phyloP scores from a whole-genome alignment of 1,140 invertebrate species.

The Aphelenchoides fujianensis region DNA sequence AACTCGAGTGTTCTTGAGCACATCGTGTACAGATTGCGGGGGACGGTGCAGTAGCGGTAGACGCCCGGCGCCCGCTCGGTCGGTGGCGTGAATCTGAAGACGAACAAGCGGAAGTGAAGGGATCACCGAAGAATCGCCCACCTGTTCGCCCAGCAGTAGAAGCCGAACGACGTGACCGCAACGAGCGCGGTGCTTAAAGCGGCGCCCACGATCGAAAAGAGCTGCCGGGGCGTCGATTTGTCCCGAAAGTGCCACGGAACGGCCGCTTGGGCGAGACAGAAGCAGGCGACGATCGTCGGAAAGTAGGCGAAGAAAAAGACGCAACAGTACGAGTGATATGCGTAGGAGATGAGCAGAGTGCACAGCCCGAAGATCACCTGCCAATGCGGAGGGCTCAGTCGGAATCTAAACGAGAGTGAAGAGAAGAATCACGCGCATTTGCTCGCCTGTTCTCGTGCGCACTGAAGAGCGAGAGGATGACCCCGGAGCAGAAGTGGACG shows the following conservation, averaged over 20 bases:
- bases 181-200: conserved; percentile 26
- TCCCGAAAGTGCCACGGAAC: conserved; percentile 35
- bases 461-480: conserved; percentile 41
- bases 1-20: conserved; percentile 39
- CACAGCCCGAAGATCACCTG: conserved; percentile 29
- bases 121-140: background rate
- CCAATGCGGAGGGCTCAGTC: conserved; percentile 33
- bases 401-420: conserved; percentile 40
- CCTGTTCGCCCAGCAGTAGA: conserved; percentile 34
- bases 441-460: conserved; percentile 29
- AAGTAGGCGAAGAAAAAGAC: conserved; percentile 34
- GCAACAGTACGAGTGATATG: conserved; percentile 37
- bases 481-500: conserved; percentile 33
- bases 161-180: conserved; percentile 31
- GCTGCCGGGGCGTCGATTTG: conserved; percentile 21
- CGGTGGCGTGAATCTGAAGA: conserved; percentile 3
- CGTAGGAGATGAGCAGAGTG: conserved; percentile 31
- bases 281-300: conserved; percentile 29
- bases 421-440: conserved; percentile 24
- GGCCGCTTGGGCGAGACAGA: conserved; percentile 28
- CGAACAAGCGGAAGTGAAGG: conserved; percentile 15
- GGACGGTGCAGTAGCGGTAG: conserved; percentile 20
- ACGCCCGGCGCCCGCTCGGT: conserved; percentile 14
- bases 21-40: conserved; percentile 26
- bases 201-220: conserved; percentile 29